Percentiles rank a stretch among this genome's conserved stretches.
Conservation (phyloP, 2,888 invertebrate genomes). For the Belgica antarctica region DNA sequence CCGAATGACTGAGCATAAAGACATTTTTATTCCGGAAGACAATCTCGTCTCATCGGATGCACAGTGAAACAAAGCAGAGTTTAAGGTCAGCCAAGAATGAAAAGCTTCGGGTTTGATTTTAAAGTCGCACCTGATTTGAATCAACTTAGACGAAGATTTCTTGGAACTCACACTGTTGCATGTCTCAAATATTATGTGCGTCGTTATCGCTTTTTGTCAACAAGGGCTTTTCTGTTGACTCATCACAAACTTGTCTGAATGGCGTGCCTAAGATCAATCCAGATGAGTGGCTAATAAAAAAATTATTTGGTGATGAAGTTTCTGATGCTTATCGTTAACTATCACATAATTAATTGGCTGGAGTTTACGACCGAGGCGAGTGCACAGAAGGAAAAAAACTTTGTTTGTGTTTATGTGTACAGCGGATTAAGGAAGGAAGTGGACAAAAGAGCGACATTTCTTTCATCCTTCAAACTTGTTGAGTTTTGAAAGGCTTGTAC, state of each 20-base stretch:
- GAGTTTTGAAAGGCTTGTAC: background rate
- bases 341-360: constrained; percentile 24
- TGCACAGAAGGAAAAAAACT: background rate
- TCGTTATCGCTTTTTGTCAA: background rate
- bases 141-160: too few species aligned
- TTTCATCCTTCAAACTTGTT: constrained; percentile 26
- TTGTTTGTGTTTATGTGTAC: background rate
- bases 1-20: background rate
- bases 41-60: background rate
- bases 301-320: constrained; percentile 1
- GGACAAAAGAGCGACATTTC: constrained; percentile 6
- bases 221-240: background rate
- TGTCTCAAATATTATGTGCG: background rate
- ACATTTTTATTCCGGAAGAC: background rate
- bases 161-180: background rate
- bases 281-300: background rate
- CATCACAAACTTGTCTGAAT: background rate
- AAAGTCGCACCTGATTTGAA: too few species aligned
- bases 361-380: background rate
- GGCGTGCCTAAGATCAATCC: background rate
- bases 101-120: too few species aligned
- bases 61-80: background rate
- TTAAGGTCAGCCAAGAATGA: background rate
- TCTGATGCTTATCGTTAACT: background rate
- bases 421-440: constrained; percentile 24